Base-by-base conservation (phyloP, 1,140 invertebrate species). In the Drosophila obscura region DNA sequence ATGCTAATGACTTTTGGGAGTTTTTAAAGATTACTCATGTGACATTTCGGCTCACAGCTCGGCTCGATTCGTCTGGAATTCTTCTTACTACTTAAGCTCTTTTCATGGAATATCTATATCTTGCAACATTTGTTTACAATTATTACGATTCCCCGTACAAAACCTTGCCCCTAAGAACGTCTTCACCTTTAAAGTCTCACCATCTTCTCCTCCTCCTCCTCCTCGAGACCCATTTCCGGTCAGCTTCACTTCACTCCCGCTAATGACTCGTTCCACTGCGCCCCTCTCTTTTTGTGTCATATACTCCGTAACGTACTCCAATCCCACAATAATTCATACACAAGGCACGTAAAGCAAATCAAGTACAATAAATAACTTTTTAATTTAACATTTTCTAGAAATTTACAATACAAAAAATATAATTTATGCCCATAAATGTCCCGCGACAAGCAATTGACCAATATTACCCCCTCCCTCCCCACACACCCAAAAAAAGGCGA, bases 281-380 rank as follows among this genome's bases (percentile, higher is more conserved):
- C 35, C 55, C 22, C 35, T 2, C 15, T 1, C 13, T 11, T 24
- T 64, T 58, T 43, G 55, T 50, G 41, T 39, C 11, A 13, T 26
- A 7, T 28, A 6, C 26, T 28, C 26, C 26, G 4, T 24, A 24
- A 4, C 22, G 22, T 24, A 24, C 22, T 24, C 2, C 22, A 24
- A 24, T 19, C 19, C 19, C 4, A 39, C 4, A 39, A 13, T 39
- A 52, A 51, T 80, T 48, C 4, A 67, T 24, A 80, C 61, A 39
- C 82, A 19, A 13, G 11, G 58, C 82, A 87, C 82, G 81, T 63
- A 69, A 1, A 64, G 41, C 62, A 74, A 80, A 77, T 80, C 77
- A 74, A 85, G 78, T 87, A 80, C 78, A 77, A 87, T 87, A 85
- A 85, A 85, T 85, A 87, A 81, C 69, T 69, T 87, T 67, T 67